phyloP scores from a whole-genome alignment of 2,113 vertebrate species.

The Taurulus bubalis region DNA sequence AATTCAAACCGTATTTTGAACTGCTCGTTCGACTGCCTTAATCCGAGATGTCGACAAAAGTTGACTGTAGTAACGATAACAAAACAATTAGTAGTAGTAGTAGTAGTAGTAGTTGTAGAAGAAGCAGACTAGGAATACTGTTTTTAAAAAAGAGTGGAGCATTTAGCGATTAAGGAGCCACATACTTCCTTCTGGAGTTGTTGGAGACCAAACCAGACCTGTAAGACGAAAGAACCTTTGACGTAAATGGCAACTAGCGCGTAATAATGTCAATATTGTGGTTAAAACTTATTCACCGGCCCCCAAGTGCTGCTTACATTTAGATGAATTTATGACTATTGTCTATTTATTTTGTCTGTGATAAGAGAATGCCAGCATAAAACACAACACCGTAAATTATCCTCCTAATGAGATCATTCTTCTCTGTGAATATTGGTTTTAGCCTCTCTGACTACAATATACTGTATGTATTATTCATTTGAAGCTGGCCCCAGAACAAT shows the following conservation, averaged over 20 bases:
- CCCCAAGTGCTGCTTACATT: neutral
- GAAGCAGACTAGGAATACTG: neutral
- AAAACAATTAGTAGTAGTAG: neutral
- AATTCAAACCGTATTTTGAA: neutral
- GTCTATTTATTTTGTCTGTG: slow-evolving; percentile 21
- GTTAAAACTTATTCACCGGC: neutral
- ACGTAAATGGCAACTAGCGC: neutral
- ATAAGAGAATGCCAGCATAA: slow-evolving; percentile 43
- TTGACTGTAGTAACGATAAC: neutral
- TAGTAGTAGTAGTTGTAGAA: neutral
- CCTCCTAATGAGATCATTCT: slow-evolving; percentile 59
- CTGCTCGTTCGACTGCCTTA: too few relatives aligned
- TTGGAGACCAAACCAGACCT: neutral
- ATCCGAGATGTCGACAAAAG: neutral
- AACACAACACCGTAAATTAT: slow-evolving; percentile 64
- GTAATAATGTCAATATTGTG: neutral
- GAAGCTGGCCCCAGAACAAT: slow-evolving; percentile 67
- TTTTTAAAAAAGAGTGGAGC: too few relatives aligned
- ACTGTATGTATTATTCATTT: slow-evolving; percentile 78
- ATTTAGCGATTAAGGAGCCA: neutral
- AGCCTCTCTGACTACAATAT: slow-evolving; percentile 52
- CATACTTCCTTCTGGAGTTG: neutral
- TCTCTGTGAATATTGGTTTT: slow-evolving; percentile 65
- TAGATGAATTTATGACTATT: slow-evolving; percentile 2
- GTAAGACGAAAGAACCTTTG: neutral